Evolutionary conservation across 2,888 invertebrate species (phyloP).

Genomic region (Alloplasta piceator): DNA sequence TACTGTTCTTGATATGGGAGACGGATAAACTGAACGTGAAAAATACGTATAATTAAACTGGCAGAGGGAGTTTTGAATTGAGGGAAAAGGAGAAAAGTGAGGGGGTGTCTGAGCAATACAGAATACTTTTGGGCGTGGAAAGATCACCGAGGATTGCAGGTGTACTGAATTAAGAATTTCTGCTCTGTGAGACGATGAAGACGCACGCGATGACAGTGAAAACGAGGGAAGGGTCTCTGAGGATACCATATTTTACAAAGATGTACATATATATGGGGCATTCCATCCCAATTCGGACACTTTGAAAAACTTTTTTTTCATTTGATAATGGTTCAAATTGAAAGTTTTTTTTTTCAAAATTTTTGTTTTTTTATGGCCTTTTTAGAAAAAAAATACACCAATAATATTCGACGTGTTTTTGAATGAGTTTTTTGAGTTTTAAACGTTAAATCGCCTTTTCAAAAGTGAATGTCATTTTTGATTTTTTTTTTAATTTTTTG

Average conservation of each 20-base stretch:
- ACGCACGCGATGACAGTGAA: not conserved
- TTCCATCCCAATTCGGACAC: no score
- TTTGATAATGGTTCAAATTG: no score
- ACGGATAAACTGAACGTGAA: not conserved
- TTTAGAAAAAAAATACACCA: no score
- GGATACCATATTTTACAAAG: no score
- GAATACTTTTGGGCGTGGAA: slow-evolving; percentile 26
- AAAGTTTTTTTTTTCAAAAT: no score
- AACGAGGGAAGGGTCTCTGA: not conserved
- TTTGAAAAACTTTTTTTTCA: no score
- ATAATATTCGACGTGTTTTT: no score
- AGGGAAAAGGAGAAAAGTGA: slow-evolving; percentile 1
- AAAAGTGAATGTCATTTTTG: no score
- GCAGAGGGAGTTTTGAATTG: not conserved
- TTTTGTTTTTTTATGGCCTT: no score
- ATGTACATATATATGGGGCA: not conserved
- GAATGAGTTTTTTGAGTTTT: no score
- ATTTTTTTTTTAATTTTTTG: no score
- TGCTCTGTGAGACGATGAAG: slow-evolving; percentile 25
- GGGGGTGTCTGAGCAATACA: not conserved
- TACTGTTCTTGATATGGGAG: slow-evolving; percentile 26
- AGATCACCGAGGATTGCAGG: slow-evolving; percentile 30
- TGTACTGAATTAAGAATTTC: not conserved
- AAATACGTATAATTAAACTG: not conserved
- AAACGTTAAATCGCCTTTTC: no score